Evolutionary conservation across 2,888 invertebrate genomes (phyloP).

Genomic region (Chalcis sispes): DNA sequence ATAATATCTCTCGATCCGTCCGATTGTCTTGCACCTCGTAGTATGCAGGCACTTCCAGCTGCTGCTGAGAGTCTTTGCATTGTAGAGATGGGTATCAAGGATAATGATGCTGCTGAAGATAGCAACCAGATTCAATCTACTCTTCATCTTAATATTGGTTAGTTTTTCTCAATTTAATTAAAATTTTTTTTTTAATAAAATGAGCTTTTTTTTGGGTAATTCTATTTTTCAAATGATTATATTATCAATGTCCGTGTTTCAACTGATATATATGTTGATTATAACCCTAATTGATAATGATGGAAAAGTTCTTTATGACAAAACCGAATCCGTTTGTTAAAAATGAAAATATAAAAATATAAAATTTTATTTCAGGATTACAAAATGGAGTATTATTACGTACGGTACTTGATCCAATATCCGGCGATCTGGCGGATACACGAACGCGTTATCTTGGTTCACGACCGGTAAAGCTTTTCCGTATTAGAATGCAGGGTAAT

Average conservation of each 20-base stretch:
- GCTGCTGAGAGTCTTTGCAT: slow-evolving; percentile 98
- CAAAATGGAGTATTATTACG: slow-evolving; percentile 96
- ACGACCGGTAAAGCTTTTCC: slow-evolving; percentile 95
- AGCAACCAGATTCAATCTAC: slow-evolving; percentile 82
- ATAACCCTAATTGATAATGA: slow-evolving; percentile 53
- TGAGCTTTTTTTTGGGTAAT: too few species aligned
- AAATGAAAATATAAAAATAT: not conserved
- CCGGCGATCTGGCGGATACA: slow-evolving; percentile 97
- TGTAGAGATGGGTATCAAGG: slow-evolving; percentile 91
- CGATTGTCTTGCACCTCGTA: slow-evolving; percentile 95
- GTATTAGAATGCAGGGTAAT: slow-evolving; percentile 95
- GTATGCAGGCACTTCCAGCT: slow-evolving; percentile 97
- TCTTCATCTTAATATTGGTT: slow-evolving; percentile 94
- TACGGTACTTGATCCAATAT: slow-evolving; percentile 95
- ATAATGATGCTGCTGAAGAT: slow-evolving; percentile 77
- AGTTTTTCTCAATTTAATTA: slow-evolving; percentile 5
- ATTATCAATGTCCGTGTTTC: slow-evolving; percentile 53
- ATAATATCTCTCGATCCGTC: slow-evolving; percentile 98
- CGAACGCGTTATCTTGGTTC: slow-evolving; percentile 97
- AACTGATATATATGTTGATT: slow-evolving; percentile 55
- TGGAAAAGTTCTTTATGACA: not conserved
- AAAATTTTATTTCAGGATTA: slow-evolving; percentile 77
- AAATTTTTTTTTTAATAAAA: not conserved
- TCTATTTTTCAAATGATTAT: slow-evolving; percentile 43
- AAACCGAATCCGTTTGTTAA: not conserved